Base-by-base conservation (phyloP, 2,888 invertebrate species). In the Conchocele bisecta region DNA sequence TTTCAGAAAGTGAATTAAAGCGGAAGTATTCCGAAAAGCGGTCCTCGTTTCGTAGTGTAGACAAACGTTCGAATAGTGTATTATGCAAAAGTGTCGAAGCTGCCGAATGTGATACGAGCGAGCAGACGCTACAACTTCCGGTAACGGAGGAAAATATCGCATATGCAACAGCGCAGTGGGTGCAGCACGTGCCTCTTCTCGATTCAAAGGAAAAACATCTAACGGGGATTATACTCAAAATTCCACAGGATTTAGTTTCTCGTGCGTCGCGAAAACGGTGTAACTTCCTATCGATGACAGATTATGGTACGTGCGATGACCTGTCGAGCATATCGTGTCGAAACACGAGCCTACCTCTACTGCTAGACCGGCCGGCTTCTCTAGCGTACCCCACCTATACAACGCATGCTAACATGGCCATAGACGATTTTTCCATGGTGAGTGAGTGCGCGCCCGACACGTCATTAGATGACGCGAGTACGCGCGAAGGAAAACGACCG, bases 81-180 rank as follows among this genome's bases (percentile, higher is more conserved):
- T n/a, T n/a, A n/a, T n/a, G n/a, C n/a, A n/a, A n/a, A n/a, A n/a
- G n/a, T n/a, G n/a, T n/a, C n/a, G n/a, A n/a, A n/a, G n/a, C n/a
- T n/a, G n/a, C 11, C 1, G 31, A 15, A 22, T 51, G 51, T 51
- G 51, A 51, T 51, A 31, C 20, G 31, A 29, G 20, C 17, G 51
- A 3, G 31, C 35, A 35, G 51, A 9, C 20, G 17, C 65, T 66
- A 7, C 46, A 54, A 22, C 69, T 75, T 17, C 78, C 81, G 17
- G 69, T 67, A 24, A 42, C 50, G 0, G 78, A 81, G 50, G 69
- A 70, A 24, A 69, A 78, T 51, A 65, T 75, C 4, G 71, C 66
- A 35, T 50, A 48, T 28, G 77, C 81, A 31, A 81, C 78, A 1
- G 81, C 81, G 17, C 57, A 73, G 53, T 85, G 85, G 85, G 82